Percentiles rank a stretch among this genome's conserved stretches.
phyloP scores from a whole-genome alignment of 92 coral and sea anemone genomes.

The Heteractis magnifica region DNA sequence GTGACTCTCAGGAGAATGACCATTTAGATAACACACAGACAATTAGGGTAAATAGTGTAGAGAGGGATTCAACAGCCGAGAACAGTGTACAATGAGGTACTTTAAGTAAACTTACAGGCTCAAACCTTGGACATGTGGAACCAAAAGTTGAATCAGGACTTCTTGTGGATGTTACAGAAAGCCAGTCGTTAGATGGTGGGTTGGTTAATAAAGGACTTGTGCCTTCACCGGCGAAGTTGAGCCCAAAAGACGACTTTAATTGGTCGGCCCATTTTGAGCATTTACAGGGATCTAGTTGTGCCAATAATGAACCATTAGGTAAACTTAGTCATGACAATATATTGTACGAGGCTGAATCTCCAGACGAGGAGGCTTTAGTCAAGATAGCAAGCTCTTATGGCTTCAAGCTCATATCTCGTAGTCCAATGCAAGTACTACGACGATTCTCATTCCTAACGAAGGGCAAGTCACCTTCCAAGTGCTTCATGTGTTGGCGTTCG shows the following conservation, averaged over 20 bases:
- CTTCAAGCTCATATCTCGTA: conserved; percentile 82
- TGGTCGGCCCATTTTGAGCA: background rate
- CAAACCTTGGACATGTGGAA: background rate
- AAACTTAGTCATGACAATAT: conserved; percentile 17
- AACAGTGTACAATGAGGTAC: background rate
- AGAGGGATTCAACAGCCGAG: conserved; percentile 11
- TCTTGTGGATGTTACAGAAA: background rate
- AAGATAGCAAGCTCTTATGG: conserved; percentile 89
- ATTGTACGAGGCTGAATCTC: conserved; percentile 96
- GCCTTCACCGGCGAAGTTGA: conserved; percentile 58
- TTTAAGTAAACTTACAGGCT: background rate
- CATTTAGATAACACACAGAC: conserved; percentile 22
- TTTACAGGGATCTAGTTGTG: background rate
- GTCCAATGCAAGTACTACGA: conserved; percentile 72
- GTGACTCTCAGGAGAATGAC: background rate
- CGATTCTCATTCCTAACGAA: conserved; percentile 75
- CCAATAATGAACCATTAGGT: conserved; percentile 27
- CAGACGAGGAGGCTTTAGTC: conserved; percentile 96
- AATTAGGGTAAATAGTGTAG: conserved; percentile 19
- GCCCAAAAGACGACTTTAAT: background rate
- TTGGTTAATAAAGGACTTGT: conserved; percentile 54
- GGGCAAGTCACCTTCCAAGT: conserved; percentile 78
- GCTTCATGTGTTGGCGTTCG: conserved; percentile 84
- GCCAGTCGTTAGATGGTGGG: conserved; percentile 9
- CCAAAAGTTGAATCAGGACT: background rate